phyloP scores from a whole-genome alignment of 2,888 invertebrate species.

The Tetropium fuscum region DNA sequence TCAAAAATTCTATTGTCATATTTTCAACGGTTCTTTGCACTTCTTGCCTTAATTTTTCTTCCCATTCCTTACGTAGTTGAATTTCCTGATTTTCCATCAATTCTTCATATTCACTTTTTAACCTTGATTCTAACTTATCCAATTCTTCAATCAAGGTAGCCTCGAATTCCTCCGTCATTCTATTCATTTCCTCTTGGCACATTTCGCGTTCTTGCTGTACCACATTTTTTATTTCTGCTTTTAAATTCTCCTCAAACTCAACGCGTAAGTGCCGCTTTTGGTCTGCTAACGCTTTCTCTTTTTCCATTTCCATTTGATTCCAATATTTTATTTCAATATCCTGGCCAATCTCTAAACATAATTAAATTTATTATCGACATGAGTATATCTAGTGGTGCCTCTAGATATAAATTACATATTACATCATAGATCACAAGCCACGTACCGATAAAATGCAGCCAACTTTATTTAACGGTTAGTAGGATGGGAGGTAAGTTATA shows the following conservation, averaged over 20 bases:
- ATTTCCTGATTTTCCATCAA: constrained; percentile 32
- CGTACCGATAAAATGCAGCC: no score
- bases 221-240: constrained; percentile 44
- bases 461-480: no score
- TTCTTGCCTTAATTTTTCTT: constrained; percentile 50
- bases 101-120: constrained; percentile 39
- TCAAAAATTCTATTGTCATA: constrained; percentile 53
- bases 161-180: constrained; percentile 40
- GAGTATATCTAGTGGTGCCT: no score
- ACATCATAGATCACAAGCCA: no score
- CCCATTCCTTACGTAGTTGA: constrained; percentile 42
- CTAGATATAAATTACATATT: no score
- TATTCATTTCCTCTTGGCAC: constrained; percentile 42
- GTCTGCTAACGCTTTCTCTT: constrained; percentile 53
- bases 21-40: constrained; percentile 50
- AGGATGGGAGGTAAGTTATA: no score
- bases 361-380: no score
- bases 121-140: constrained; percentile 37
- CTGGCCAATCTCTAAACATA: constrained; percentile 56
- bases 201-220: constrained; percentile 43
- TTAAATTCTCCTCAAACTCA: constrained; percentile 39
- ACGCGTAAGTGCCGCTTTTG: constrained; percentile 47
- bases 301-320: constrained; percentile 55
- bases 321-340: constrained; percentile 56
- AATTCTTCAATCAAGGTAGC: constrained; percentile 38